Evolutionary conservation across 2,797 vertebrate genomes (phyloP), one percentile per base, ranked within the genome.

Genomic region (Poecilia picta): DNA sequence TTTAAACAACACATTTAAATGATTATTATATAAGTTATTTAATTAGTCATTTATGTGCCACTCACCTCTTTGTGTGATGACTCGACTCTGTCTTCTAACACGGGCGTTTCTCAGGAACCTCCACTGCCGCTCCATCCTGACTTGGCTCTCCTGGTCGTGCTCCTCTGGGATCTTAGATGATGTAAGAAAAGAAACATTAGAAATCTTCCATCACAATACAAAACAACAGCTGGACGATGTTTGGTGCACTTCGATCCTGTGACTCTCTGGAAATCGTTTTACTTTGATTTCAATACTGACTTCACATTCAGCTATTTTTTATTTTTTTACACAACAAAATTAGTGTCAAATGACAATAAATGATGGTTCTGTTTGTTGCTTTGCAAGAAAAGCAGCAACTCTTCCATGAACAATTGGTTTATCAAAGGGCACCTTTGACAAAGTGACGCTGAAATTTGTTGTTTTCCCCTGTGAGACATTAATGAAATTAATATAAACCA

Each of bases 41-140:
- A 53, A 25, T 25, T 53, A 53, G 39, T n/a, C 25, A 1, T 45
- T 71, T 46, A 51, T 41, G 57, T 47, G 33, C 15, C 57, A 68
- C 95, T 93, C 74, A 99, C 98, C 98, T 95, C 91, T 97, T 89
- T 98, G 96, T 43, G 97, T 96, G 91, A 98, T 95, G 90, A 93
- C 93, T 81, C 97, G 96, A 0, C 98, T 98, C 86, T 98, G 97
- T 72, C 95, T 95, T 72, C 98, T 92, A 59, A 99, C 98, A 0
- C 95, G 96, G 0, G 95, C 89, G 7, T 99, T 99, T 80, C 98
- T 95, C 81, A 99, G 94, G 87, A 99, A 99, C 79, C 98, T 94
- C 98, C 98, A 99, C 85, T 99, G 98, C 0, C 98, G 94, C 89
- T 99, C 98, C 94, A 99, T 98, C 89, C 97, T 96, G 86, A 97